Conservation (phyloP, 2,797 vertebrate genomes). For the Anisognathus igniventris region DNA sequence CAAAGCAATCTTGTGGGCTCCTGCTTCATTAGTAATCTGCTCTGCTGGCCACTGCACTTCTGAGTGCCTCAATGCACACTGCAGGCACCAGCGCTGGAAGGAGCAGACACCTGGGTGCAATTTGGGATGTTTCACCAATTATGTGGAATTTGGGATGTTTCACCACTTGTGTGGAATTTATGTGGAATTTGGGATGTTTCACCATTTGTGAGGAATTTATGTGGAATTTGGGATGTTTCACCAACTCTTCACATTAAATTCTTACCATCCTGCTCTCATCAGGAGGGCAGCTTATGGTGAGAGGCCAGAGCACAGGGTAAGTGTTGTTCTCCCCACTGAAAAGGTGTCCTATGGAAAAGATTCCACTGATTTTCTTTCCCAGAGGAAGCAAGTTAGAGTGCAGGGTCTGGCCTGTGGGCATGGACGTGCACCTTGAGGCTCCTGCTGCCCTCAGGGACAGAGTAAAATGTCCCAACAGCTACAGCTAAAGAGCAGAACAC, state of each 20-base stretch:
- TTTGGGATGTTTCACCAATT: background rate
- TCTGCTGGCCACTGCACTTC: background rate
- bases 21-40: constrained; percentile 9
- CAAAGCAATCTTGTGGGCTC: background rate
- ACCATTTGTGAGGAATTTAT: background rate
- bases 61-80: background rate
- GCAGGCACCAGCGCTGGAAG: background rate
- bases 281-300: background rate
- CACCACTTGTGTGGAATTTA: background rate
- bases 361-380: background rate
- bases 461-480: background rate
- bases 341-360: background rate
- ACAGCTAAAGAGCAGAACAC: background rate
- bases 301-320: background rate
- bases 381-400: background rate
- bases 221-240: background rate
- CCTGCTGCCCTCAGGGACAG: background rate
- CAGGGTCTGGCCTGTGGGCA: background rate
- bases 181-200: background rate
- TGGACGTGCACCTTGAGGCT: background rate
- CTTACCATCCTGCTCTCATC: background rate
- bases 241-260: background rate
- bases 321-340: background rate
- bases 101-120: background rate
- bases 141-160: background rate